These are phyloP conservation scores for Adineta ricciae DNA, from an alignment of 2,888 invertebrate species.

Conservation along the genomic window DNA sequence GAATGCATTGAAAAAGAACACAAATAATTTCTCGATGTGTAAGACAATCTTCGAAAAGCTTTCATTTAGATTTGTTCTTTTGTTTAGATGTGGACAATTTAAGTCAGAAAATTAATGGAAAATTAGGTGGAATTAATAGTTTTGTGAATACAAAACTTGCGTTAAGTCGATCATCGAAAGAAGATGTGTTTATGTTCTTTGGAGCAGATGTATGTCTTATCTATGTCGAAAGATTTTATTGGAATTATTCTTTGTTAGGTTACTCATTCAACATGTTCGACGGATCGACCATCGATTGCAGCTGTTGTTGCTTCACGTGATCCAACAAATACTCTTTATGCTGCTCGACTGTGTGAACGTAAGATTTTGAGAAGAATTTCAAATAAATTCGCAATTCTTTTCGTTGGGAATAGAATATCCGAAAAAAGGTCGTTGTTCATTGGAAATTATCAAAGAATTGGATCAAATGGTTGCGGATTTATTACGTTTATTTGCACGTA, in stretches of 20 bases:
- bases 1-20: neutral
- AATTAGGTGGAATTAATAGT: slow-evolving; percentile 14
- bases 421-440: neutral
- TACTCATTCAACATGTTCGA: slow-evolving; percentile 4
- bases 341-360: slow-evolving; percentile 1
- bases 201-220: neutral
- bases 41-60: neutral
- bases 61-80: too few species aligned
- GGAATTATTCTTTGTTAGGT: neutral
- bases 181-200: slow-evolving; percentile 10
- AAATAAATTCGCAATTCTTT: neutral
- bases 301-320: slow-evolving; percentile 5
- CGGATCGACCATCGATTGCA: slow-evolving; percentile 17
- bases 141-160: neutral
- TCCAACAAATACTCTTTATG: slow-evolving; percentile 16
- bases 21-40: neutral
- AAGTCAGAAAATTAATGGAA: neutral
- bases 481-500: neutral
- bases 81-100: slow-evolving; percentile 12
- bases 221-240: neutral
- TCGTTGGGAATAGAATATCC: slow-evolving; percentile 18
- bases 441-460: neutral
- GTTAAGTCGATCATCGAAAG: neutral
- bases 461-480: neutral
- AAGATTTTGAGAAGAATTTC: neutral